These are phyloP conservation scores for Aporophyla nigra DNA, from an alignment of 2,888 invertebrate genomes.

Conservation along the genomic window DNA sequence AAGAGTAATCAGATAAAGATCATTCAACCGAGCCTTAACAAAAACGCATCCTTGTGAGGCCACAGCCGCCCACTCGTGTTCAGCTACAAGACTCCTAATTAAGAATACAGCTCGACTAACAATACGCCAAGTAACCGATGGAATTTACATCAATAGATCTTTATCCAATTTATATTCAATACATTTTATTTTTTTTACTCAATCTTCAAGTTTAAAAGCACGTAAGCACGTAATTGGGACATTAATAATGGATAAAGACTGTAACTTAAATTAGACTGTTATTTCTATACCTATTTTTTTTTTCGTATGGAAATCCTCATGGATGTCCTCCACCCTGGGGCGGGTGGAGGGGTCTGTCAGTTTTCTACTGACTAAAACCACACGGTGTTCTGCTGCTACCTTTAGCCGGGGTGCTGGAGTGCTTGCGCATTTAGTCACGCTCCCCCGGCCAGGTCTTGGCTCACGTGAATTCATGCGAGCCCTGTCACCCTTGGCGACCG, in stretches of 20 bases:
- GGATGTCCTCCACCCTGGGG: no score
- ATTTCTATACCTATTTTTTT: no score
- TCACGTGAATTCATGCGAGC: no score
- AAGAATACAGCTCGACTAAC: constrained; percentile 62
- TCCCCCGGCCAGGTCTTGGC: no score
- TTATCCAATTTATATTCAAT: constrained; percentile 43
- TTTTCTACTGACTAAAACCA: no score
- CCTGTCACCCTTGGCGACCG: no score
- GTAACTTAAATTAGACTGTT: no score
- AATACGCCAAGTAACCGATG: constrained; percentile 59
- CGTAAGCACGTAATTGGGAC: neutral
- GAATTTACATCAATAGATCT: constrained; percentile 62
- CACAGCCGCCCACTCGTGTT: constrained; percentile 77
- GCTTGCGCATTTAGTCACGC: no score
- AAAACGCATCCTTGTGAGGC: constrained; percentile 75
- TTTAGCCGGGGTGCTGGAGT: no score
- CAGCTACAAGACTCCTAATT: constrained; percentile 72
- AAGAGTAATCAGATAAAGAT: constrained; percentile 14
- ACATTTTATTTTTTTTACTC: neutral
- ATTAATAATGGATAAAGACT: neutral
- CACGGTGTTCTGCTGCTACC: no score
- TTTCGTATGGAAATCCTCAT: no score
- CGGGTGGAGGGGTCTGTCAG: no score
- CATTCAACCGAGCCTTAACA: constrained; percentile 50
- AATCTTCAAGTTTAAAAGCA: constrained; percentile 8